phyloP scores from a whole-genome alignment of 2,888 invertebrate species.

The Mechanitis messenoides region DNA sequence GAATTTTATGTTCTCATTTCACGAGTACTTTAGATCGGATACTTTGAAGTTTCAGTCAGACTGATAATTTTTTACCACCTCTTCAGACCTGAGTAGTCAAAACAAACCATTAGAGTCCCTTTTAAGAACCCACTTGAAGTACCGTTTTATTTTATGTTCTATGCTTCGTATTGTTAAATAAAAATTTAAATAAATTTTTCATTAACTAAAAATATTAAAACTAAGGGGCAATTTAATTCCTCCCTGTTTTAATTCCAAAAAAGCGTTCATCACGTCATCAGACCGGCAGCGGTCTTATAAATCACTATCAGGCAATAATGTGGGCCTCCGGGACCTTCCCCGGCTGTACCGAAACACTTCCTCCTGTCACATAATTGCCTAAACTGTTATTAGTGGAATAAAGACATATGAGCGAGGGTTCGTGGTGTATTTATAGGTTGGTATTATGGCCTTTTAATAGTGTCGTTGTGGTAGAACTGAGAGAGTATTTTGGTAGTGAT shows the following conservation, averaged over 20 bases:
- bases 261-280: conserved; percentile 17
- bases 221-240: conserved; percentile 5
- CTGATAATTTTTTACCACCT: conserved; percentile 58
- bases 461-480: conserved; percentile 45
- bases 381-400: conserved; percentile 76
- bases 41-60: conserved; percentile 54
- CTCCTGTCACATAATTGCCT: conserved; percentile 74
- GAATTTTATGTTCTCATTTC: conserved; percentile 12
- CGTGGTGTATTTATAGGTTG: conserved; percentile 54
- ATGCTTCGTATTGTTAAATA: conserved; percentile 42
- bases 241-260: conserved; percentile 1
- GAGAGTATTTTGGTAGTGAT: conserved; percentile 23
- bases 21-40: conserved; percentile 24
- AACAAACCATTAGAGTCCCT: conserved; percentile 72
- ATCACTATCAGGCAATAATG: conserved; percentile 71
- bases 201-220: conserved; percentile 26
- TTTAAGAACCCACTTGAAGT: conserved; percentile 63
- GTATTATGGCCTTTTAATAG: conserved; percentile 68
- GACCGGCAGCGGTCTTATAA: conserved; percentile 60
- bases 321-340: conserved; percentile 51
- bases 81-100: conserved; percentile 61
- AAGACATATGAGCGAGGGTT: conserved; percentile 69
- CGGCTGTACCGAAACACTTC: conserved; percentile 62
- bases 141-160: conserved; percentile 62
- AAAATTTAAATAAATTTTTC: conserved; percentile 3